Evolutionary conservation across 2,113 vertebrate genomes (phyloP), one percentile per base, ranked within the genome.

Genomic region (Sterrhoptilus dennistouni): DNA sequence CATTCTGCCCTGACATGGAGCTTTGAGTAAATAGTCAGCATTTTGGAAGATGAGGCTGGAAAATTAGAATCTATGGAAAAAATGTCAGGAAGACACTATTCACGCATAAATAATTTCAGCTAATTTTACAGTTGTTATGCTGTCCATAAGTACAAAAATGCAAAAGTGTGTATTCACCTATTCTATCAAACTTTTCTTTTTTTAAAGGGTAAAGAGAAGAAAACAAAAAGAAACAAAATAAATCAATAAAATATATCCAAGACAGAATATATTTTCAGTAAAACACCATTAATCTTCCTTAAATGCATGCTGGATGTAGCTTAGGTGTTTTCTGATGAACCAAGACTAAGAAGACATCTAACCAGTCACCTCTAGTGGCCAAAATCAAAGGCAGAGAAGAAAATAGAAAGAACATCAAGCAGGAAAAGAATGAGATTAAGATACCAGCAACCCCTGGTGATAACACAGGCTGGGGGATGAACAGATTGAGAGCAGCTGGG

Each of bases 251-350:
- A 89, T 22, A 8, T 64, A 85, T 72, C 65, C 89, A 78, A 70
- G 25, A 59, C 44, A 91, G 85, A 93, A 72, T 93, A 89, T 54
- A 87, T 96, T 96, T 96, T 87, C 89, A 90, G 69, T 76, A 94
- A 95, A 91, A 83, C 66, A 57, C 35, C 78, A 96, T 97, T 98
- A 93, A 96, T 97, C 90, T 95, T 97, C 90, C 91, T 97, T 96
- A 97, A 96, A 97, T 18, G 69, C 90, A 85, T 96, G 91, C 91
- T 95, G 90, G 96, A 95, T 82, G 63, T 60, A 97, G 89, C 87
- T 98, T 92, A 87, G 90, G 69, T 93, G 61, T 85, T 96, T 97
- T 81, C 63, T 86, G 91, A 95, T 90, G 90, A 97, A 92, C 61
- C 92, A 96, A 96, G 42, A 68, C 70, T 83, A 89, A 94, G 87